These are phyloP conservation scores for Malurus cyaneus DNA, from an alignment of 2,113 vertebrate genomes.

Conservation along the genomic window DNA sequence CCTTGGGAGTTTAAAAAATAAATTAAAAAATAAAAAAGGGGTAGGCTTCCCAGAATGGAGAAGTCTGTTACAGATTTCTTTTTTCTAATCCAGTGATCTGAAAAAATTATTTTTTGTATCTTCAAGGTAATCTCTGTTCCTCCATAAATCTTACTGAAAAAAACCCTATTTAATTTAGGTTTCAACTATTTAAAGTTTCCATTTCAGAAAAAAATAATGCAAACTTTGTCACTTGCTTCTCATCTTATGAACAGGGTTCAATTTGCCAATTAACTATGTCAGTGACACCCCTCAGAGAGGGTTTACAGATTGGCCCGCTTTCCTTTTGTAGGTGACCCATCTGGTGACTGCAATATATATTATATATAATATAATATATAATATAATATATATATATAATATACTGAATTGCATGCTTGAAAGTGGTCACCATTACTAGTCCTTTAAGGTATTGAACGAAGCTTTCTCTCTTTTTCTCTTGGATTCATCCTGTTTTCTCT, in stretches of 20 bases:
- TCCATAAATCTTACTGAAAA: neutral
- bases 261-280: neutral
- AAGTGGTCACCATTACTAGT: neutral
- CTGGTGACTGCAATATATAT: neutral
- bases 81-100: neutral
- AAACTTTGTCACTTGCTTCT: neutral
- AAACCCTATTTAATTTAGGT: fast-evolving
- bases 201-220: neutral
- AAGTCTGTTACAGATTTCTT: neutral
- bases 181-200: neutral
- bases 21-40: fast-evolving
- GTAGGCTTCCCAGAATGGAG: neutral
- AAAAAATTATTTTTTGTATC: neutral
- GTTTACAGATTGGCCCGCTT: neutral
- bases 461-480: neutral
- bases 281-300: neutral
- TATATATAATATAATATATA: neutral
- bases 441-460: neutral
- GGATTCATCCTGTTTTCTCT: neutral
- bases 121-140: neutral
- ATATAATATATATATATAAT: neutral
- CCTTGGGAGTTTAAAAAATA: neutral
- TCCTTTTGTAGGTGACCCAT: neutral
- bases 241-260: neutral
- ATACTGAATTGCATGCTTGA: constrained; percentile 3